Percentiles rank a stretch among this genome's conserved stretches.
phyloP scores from a whole-genome alignment of 2,888 invertebrate genomes.

The Chelonus formosanus region DNA sequence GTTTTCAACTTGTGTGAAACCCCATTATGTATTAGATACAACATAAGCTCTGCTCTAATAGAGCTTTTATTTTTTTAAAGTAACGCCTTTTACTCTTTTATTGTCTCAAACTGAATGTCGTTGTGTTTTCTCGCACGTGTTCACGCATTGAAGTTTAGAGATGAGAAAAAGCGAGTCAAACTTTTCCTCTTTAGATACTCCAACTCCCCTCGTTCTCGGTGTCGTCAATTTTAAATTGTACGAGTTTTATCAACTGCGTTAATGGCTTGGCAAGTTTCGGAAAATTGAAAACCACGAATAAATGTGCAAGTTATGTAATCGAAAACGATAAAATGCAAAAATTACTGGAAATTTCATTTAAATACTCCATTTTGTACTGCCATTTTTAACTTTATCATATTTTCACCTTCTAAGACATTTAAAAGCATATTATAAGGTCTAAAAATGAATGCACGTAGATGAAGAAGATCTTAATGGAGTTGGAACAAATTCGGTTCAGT shows the following conservation, averaged over 20 bases:
- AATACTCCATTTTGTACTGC: too few relatives aligned
- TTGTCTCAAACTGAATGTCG: not conserved
- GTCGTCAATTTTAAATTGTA: conserved; percentile 24
- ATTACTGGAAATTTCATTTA: too few relatives aligned
- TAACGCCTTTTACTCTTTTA: not conserved
- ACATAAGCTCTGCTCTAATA: conserved; percentile 38
- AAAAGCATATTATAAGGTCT: too few relatives aligned
- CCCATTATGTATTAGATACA: conserved; percentile 44
- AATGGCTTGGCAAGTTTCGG: conserved; percentile 16
- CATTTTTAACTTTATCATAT: too few relatives aligned
- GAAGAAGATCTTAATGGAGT: too few relatives aligned
- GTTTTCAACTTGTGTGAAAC: conserved; percentile 41
- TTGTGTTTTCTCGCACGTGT: not conserved
- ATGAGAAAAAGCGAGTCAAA: not conserved
- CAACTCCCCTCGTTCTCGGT: conserved; percentile 5
- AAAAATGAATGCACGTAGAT: too few relatives aligned
- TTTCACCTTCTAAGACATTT: too few relatives aligned
- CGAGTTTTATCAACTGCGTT: conserved; percentile 29
- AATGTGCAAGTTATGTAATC: too few relatives aligned
- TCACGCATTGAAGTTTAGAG: not conserved
- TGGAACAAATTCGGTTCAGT: too few relatives aligned
- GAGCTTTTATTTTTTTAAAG: conserved; percentile 32
- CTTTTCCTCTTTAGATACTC: not conserved
- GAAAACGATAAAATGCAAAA: too few relatives aligned
- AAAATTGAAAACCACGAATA: conserved; percentile 25